Base-by-base conservation (phyloP, 2,113 vertebrate species). In the Lycocorax pyrrhopterus region DNA sequence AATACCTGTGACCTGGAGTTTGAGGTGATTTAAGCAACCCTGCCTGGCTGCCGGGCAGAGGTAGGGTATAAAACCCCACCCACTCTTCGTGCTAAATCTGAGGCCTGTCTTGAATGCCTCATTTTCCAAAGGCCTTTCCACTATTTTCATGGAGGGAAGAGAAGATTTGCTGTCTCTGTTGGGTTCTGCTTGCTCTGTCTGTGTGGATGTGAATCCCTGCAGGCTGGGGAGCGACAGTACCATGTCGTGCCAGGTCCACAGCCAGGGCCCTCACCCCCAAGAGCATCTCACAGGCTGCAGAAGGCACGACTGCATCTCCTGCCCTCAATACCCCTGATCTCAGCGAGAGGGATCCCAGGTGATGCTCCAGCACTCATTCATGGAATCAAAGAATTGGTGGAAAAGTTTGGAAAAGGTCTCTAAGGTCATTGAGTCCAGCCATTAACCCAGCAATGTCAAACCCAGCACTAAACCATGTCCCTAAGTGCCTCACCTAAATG, bases 221-320 rank as follows among this genome's bases (percentile, higher is more conserved):
- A 7, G 64, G 41, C 59, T 62, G 37, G 29, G 41, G 15, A 89
- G 27, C 0, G 0, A 77, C 67, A 64, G 44, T 5, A 23, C 25
- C 3, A 0, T 2, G 5, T 51, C 8, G 0, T 83, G 58, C 43
- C 58, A 44, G 0, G 1, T 52, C 44, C 2, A 1, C 30, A 82
- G 84, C 53, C 77, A 80, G 30, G 4, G 6, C 16, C 30, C 20
- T 59, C 35, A 26, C 4, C 6, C 16, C 26, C 0, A 0, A 47
- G 26, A 67, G 43, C 43, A 3, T 10, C 58, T 33, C 25, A 22
- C 20, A 46, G 52, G 56, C 29, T 71, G n/a, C 46, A 74, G 51
- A 47, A 47, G 49, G 33, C 56, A 75, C 0, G 0, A 20, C n/a
- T 19, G 9, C 87, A 69, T 30, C 33, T 93, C 25, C 72, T n/a